Evolutionary conservation across 2,888 invertebrate species (phyloP).

Genomic region (Polyommatus icarus): DNA sequence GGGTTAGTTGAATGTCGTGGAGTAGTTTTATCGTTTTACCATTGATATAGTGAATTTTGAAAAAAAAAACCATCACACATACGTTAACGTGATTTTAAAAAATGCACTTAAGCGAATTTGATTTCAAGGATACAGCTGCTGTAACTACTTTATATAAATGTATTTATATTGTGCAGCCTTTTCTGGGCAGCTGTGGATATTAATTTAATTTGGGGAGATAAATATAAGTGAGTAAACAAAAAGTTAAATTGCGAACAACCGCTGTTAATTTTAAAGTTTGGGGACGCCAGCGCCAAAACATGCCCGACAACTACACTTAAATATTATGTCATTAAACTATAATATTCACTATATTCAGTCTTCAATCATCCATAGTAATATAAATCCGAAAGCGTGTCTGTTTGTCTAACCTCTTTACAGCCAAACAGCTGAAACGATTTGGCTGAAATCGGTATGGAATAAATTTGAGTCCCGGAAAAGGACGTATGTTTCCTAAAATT

Average conservation of each 20-base stretch:
- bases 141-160: too few species aligned
- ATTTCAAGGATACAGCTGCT: too few species aligned
- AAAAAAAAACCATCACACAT: too few species aligned
- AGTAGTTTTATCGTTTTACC: too few species aligned
- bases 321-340: background rate
- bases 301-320: background rate
- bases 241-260: constrained; percentile 19
- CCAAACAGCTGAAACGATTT: background rate
- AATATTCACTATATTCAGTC: background rate
- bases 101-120: too few species aligned
- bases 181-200: background rate
- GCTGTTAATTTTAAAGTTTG: constrained; percentile 14
- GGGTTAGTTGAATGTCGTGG: too few species aligned
- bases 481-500: background rate
- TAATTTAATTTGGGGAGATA: constrained; percentile 4
- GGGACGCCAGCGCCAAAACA: background rate
- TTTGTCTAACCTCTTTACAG: too few species aligned
- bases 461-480: background rate
- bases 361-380: background rate
- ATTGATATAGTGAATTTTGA: too few species aligned
- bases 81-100: too few species aligned
- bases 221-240: background rate
- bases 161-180: background rate
- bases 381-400: background rate
- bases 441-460: background rate